A percentile compares a stretch with the other conserved stretches of the same genome.
Evolutionary conservation across 2,888 invertebrate species (phyloP).

Genomic region (Parascotia fuliginaria): DNA sequence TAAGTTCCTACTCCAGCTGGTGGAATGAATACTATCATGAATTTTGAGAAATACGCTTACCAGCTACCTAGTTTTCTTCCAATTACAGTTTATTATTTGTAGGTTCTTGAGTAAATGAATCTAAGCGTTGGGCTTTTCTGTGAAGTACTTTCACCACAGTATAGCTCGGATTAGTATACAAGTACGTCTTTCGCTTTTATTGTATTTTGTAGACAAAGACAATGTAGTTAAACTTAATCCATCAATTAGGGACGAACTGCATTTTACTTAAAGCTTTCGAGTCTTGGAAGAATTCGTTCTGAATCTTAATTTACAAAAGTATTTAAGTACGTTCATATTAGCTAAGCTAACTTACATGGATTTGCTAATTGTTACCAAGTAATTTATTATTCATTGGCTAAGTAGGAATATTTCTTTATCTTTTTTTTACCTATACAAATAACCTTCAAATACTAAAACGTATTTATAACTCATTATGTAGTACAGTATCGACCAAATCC

Average conservation of each 20-base stretch:
- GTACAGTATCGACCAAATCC: too few relatives aligned
- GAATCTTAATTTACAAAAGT: constrained; percentile 10
- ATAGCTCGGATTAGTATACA: constrained; percentile 44
- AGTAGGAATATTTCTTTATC: too few relatives aligned
- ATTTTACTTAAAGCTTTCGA: constrained; percentile 19
- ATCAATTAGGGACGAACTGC: constrained; percentile 38
- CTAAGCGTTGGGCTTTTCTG: constrained; percentile 32
- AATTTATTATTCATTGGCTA: background rate
- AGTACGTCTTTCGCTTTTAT: constrained; percentile 43
- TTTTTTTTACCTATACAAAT: too few relatives aligned
- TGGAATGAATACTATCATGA: too few relatives aligned
- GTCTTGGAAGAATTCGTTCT: constrained; percentile 16
- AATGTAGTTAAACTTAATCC: constrained; percentile 42
- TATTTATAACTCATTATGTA: too few relatives aligned
- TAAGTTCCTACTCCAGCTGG: too few relatives aligned
- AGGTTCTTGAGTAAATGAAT: constrained; percentile 23
- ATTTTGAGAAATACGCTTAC: too few relatives aligned
- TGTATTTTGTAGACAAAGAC: constrained; percentile 39
- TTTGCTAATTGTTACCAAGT: background rate
- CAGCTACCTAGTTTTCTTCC: background rate
- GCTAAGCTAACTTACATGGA: background rate
- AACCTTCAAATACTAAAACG: too few relatives aligned
- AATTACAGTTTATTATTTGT: constrained; percentile 10
- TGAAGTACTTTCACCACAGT: constrained; percentile 41
- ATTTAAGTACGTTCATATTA: background rate